phyloP scores from a whole-genome alignment of 2,797 vertebrate genomes.

The Botia almorhae region DNA sequence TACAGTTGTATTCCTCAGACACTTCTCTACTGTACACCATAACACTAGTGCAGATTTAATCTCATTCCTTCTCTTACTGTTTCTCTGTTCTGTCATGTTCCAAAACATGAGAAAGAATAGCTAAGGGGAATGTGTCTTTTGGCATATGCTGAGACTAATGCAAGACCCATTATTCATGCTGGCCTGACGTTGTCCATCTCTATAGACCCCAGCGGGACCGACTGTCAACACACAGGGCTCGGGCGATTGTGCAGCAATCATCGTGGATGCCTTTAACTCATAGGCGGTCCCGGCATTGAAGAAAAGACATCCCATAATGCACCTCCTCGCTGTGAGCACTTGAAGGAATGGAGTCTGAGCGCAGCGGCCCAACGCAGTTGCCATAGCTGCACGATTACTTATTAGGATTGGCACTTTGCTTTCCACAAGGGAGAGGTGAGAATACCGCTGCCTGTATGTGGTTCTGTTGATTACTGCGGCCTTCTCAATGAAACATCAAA shows the following conservation, averaged over 20 bases:
- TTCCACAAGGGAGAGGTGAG: constrained; percentile 50
- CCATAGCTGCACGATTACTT: constrained; percentile 57
- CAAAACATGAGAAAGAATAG: constrained; percentile 25
- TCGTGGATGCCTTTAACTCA: constrained; percentile 46
- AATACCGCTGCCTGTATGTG: constrained; percentile 41
- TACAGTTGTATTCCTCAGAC: background rate
- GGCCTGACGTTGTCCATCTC: constrained; percentile 49
- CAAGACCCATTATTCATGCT: constrained; percentile 47
- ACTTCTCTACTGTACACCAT: constrained; percentile 3
- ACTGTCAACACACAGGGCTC: constrained; percentile 31
- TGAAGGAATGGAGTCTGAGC: constrained; percentile 46
- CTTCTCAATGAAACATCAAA: constrained; percentile 38
- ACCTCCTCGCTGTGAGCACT: constrained; percentile 57
- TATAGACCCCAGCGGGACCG: constrained; percentile 36
- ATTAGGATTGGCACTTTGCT: constrained; percentile 60
- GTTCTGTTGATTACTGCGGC: constrained; percentile 44
- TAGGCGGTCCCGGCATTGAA: constrained; percentile 27
- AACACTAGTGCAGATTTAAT: constrained; percentile 31
- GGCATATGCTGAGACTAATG: constrained; percentile 54
- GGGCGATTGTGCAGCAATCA: constrained; percentile 31
- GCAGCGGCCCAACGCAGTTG: constrained; percentile 52
- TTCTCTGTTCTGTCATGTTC: constrained; percentile 44
- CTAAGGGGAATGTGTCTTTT: constrained; percentile 30
- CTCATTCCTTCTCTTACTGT: constrained; percentile 3
- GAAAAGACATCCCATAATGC: constrained; percentile 58